These are phyloP conservation scores for Nothoprocta pentlandii DNA, from an alignment of 2,113 vertebrate species.

Conservation along the genomic window DNA sequence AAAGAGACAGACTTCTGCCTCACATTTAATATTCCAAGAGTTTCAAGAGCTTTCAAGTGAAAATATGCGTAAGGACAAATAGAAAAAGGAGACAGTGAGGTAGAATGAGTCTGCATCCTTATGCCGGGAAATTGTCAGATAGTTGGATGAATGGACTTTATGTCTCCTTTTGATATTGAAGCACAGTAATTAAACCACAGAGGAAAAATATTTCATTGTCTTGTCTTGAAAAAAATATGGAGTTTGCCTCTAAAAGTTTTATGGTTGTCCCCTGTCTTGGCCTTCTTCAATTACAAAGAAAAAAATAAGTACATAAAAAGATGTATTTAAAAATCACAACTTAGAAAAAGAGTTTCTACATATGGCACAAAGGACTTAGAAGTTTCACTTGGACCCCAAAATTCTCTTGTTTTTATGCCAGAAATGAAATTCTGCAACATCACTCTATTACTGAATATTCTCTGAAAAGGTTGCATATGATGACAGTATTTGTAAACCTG, in stretches of 20 bases:
- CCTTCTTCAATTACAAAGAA: background rate
- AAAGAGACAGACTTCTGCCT: background rate
- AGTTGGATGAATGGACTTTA: background rate
- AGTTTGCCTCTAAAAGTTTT: background rate
- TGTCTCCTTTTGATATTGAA: background rate
- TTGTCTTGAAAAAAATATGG: background rate
- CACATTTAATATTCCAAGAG: background rate
- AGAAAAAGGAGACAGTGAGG: background rate
- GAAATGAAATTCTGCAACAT: background rate
- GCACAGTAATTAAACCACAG: background rate
- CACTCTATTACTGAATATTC: background rate
- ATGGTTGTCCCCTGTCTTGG: background rate
- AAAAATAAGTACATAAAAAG: background rate
- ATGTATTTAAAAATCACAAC: background rate
- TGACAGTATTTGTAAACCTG: constrained; percentile 6
- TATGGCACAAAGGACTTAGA: background rate
- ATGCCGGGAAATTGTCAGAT: background rate
- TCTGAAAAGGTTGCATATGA: background rate
- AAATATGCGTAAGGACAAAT: background rate
- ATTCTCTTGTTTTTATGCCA: background rate
- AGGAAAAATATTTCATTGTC: background rate
- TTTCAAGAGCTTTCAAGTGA: background rate
- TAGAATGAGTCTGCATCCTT: background rate
- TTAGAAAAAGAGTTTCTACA: background rate
- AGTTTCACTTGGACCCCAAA: background rate